Conservation (phyloP, 1,140 invertebrate species). For the Zaprionus taronus region DNA sequence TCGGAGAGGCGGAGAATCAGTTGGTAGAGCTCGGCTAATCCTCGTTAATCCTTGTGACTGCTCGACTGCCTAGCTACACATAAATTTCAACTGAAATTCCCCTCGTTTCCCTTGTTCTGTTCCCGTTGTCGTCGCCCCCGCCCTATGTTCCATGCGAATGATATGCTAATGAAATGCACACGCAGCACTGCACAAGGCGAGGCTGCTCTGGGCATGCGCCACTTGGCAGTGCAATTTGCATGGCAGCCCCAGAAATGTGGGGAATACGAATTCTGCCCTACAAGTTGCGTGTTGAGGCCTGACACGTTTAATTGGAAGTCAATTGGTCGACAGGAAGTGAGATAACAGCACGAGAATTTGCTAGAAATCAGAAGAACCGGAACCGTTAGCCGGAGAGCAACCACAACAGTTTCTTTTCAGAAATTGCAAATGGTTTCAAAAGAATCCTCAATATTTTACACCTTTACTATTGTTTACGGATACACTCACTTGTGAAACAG, state of each 20-base stretch:
- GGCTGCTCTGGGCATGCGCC: slow-evolving; percentile 45
- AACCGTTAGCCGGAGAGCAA: neutral
- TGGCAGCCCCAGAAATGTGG: slow-evolving; percentile 10
- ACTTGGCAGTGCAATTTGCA: slow-evolving; percentile 30
- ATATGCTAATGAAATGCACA: slow-evolving; percentile 80
- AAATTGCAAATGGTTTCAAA: no score
- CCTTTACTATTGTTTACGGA: no score
- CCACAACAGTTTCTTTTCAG: neutral
- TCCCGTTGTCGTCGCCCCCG: slow-evolving; percentile 32
- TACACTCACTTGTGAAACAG: no score
- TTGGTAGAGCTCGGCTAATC: slow-evolving; percentile 57
- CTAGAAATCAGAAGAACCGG: neutral
- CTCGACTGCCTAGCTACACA: slow-evolving; percentile 42
- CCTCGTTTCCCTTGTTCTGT: slow-evolving; percentile 26
- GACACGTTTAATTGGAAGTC: slow-evolving; percentile 80
- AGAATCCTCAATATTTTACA: no score
- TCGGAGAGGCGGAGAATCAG: slow-evolving; percentile 9
- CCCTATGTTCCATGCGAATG: slow-evolving; percentile 16
- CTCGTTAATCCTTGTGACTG: slow-evolving; percentile 72
- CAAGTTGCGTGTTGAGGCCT: slow-evolving; percentile 36
- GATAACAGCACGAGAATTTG: slow-evolving; percentile 2
- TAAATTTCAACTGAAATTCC: slow-evolving; percentile 59
- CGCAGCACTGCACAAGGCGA: slow-evolving; percentile 45
- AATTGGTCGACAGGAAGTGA: slow-evolving; percentile 59
- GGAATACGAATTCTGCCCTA: slow-evolving; percentile 3